phyloP scores from a whole-genome alignment of 2,888 invertebrate genomes.

The Glaucopsyche alexis region DNA sequence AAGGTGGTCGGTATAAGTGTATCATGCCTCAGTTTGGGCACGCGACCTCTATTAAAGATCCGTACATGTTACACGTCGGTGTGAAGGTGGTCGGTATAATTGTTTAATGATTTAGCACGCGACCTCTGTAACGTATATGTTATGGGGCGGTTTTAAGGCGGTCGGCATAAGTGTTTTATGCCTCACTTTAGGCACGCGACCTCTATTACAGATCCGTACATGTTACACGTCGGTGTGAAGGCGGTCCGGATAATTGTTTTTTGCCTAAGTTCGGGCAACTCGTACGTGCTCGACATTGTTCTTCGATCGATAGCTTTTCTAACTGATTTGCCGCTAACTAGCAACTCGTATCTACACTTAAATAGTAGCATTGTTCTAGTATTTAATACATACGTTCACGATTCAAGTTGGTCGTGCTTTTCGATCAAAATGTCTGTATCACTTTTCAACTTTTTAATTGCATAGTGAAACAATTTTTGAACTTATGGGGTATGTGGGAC shows the following conservation, averaged over 20 bases:
- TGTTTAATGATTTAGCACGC: no score
- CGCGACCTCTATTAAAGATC: no score
- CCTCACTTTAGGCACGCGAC: no score
- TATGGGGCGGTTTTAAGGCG: neutral
- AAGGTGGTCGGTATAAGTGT: neutral
- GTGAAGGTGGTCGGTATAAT: no score
- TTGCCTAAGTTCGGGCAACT: neutral
- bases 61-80: no score
- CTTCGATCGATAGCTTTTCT: neutral
- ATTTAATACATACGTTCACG: no score
- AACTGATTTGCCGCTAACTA: slow-evolving; percentile 1
- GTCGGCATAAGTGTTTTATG: neutral
- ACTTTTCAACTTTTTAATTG: no score
- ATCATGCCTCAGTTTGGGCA: no score
- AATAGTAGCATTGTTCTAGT: neutral
- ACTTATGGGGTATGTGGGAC: no score
- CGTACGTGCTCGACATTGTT: slow-evolving; percentile 1
- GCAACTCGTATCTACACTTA: neutral
- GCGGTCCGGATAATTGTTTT: neutral
- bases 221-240: neutral
- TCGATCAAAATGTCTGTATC: neutral
- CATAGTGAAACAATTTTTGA: no score
- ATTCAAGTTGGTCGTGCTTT: no score
- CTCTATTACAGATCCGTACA: no score
- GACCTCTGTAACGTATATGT: neutral